Evolutionary conservation across 1,140 invertebrate genomes (phyloP).

Genomic region (Lineus longissimus): DNA sequence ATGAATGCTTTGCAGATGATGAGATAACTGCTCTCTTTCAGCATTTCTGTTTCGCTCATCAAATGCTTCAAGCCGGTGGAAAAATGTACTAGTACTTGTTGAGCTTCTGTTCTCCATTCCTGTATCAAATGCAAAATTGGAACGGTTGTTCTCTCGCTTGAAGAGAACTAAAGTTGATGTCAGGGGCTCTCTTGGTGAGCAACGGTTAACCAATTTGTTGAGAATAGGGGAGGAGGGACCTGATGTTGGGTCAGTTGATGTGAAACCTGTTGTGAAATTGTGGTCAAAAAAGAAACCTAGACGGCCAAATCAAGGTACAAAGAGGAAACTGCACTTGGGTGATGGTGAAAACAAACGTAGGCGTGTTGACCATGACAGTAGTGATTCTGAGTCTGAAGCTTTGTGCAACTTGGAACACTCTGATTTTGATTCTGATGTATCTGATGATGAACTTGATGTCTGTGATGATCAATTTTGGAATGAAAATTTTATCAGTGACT

Average conservation of each 20-base stretch:
- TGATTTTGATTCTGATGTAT: too few relatives aligned
- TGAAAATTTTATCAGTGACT: too few relatives aligned
- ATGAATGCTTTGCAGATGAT: neutral
- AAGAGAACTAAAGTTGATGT: neutral
- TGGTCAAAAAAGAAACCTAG: neutral
- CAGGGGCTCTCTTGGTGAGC: neutral
- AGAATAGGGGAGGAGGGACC: constrained; percentile 2
- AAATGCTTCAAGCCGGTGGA: neutral
- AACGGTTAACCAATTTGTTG: neutral
- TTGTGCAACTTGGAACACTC: too few relatives aligned
- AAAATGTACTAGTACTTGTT: neutral
- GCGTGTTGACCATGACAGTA: too few relatives aligned
- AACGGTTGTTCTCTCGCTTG: neutral
- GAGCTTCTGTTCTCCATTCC: neutral
- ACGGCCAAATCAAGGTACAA: neutral
- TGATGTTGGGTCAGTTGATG: neutral
- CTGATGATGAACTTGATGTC: too few relatives aligned
- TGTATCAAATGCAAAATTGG: neutral
- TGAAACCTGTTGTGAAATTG: neutral
- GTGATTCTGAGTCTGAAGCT: too few relatives aligned
- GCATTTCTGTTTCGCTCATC: neutral
- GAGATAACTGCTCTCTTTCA: neutral
- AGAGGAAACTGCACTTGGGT: neutral
- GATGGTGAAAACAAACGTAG: neutral
- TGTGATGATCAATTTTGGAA: too few relatives aligned